Evolutionary conservation across 2,888 invertebrate genomes (phyloP).

Genomic region (Caprella mutica): DNA sequence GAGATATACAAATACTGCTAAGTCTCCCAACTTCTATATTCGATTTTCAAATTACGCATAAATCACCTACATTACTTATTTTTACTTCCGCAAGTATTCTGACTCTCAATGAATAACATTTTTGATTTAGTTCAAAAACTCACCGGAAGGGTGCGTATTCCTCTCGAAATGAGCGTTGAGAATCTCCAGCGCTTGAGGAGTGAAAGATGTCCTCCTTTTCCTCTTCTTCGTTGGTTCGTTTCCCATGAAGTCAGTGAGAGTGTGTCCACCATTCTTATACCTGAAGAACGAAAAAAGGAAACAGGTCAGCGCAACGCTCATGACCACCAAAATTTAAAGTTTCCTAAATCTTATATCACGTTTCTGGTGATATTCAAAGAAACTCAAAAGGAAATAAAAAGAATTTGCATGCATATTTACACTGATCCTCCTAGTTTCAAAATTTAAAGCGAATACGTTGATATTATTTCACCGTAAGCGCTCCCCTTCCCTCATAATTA

Average conservation of each 20-base stretch:
- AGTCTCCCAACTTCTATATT: too few relatives aligned
- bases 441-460: neutral
- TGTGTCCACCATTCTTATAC: slow-evolving; percentile 84
- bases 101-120: too few relatives aligned
- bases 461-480: neutral
- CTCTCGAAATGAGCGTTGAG: slow-evolving; percentile 91
- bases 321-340: too few relatives aligned
- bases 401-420: neutral
- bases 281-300: slow-evolving; percentile 47
- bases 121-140: too few relatives aligned
- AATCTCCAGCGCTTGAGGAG: slow-evolving; percentile 87
- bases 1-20: too few relatives aligned
- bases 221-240: slow-evolving; percentile 94
- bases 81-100: too few relatives aligned
- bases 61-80: too few relatives aligned
- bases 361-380: neutral
- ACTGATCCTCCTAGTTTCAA: neutral
- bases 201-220: slow-evolving; percentile 91
- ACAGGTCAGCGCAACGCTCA: too few relatives aligned
- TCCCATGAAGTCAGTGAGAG: slow-evolving; percentile 87
- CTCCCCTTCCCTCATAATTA: too few relatives aligned
- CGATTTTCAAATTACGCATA: too few relatives aligned
- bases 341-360: neutral
- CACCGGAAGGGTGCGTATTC: slow-evolving; percentile 96
- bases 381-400: neutral